A percentile compares a stretch with the other conserved stretches of the same genome.
Conservation (phyloP, 2,888 invertebrate species). For the Ferrisia virgata region DNA sequence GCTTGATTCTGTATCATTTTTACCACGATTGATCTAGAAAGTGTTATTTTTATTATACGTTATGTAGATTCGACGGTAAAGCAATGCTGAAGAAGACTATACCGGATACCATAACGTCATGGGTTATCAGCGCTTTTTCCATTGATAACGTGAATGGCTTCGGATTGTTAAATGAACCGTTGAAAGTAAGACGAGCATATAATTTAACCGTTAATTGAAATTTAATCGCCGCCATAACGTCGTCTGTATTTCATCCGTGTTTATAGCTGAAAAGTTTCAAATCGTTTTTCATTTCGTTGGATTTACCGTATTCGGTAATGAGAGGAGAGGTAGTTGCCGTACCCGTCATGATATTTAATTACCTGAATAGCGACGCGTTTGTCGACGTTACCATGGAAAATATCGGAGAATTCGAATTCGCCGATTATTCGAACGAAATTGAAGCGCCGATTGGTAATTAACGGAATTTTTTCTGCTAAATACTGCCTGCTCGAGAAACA, state of each 20-base stretch:
- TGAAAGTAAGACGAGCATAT: conserved; percentile 56
- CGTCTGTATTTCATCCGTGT: background rate
- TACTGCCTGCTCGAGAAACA: no score
- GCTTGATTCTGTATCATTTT: background rate
- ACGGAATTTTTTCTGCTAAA: background rate
- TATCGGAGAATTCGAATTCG: conserved; percentile 74
- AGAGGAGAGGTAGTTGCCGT: conserved; percentile 86
- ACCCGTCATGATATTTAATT: conserved; percentile 84
- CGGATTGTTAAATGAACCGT: conserved; percentile 67
- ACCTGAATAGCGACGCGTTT: conserved; percentile 70
- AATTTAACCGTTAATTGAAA: conserved; percentile 7
- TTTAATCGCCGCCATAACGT: background rate
- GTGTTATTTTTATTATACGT: background rate
- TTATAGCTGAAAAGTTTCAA: conserved; percentile 69
- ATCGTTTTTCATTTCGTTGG: conserved; percentile 79
- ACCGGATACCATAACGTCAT: conserved; percentile 81
- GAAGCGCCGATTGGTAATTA: conserved; percentile 54
- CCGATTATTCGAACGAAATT: conserved; percentile 73
- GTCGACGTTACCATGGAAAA: conserved; percentile 83
- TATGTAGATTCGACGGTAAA: conserved; percentile 50
- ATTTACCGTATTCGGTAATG: conserved; percentile 83
- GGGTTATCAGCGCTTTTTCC: conserved; percentile 80
- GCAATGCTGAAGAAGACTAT: conserved; percentile 56
- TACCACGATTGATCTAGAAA: background rate
- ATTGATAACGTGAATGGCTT: conserved; percentile 72